Conservation (phyloP, 1,140 invertebrate genomes). For the Macrobrachium nipponense region DNA sequence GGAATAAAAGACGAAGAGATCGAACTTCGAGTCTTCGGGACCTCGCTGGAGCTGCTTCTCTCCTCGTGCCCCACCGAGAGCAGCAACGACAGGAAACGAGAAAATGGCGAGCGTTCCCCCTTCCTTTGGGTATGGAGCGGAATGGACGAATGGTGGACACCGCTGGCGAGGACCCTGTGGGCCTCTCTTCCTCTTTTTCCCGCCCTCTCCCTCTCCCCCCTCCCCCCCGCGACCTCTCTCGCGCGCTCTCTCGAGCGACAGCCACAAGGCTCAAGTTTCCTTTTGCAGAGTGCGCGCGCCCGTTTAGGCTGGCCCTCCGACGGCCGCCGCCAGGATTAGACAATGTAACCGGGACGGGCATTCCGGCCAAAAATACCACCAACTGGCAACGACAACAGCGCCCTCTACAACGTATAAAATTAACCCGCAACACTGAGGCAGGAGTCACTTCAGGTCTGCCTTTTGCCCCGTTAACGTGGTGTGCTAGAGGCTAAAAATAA, state of each 20-base stretch:
- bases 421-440: conserved; percentile 39
- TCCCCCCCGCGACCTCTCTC: conserved; percentile 5
- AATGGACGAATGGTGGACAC: conserved; percentile 33
- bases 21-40: not conserved
- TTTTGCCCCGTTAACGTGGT: conserved; percentile 59
- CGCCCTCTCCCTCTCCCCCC: conserved; percentile 6
- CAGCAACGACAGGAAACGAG: too few species aligned
- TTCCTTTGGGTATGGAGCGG: conserved; percentile 13
- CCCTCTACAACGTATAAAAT: conserved; percentile 60
- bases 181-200: not conserved
- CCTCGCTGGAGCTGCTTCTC: not conserved
- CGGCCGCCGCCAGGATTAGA: conserved; percentile 52
- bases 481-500: conserved; percentile 56
- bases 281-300: conserved; percentile 52
- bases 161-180: conserved; percentile 24
- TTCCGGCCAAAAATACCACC: conserved; percentile 56
- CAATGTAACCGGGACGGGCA: conserved; percentile 59
- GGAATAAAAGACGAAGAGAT: not conserved
- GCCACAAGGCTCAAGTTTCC: conserved; percentile 56
- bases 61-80: too few species aligned
- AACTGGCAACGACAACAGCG: conserved; percentile 47
- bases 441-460: conserved; percentile 60
- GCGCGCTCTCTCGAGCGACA: not conserved
- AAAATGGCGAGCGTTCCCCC: not conserved
- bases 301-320: conserved; percentile 56